Base-by-base conservation (phyloP, 2,888 invertebrate species). In the Bombylius major region DNA sequence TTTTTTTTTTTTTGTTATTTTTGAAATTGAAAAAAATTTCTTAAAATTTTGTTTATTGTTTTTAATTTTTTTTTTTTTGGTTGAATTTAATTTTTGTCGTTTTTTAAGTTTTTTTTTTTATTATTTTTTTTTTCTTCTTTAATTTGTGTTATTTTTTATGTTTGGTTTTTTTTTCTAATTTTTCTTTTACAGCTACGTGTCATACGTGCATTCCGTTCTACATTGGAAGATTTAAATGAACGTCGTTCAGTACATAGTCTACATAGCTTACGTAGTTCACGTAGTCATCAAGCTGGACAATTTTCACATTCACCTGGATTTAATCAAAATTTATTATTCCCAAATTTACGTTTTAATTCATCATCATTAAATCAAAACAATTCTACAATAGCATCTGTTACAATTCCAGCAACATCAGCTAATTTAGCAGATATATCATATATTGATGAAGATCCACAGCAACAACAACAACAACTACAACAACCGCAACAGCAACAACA, bases 171-270 rank as follows among this genome's bases (percentile, higher is more conserved):
- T 70, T 70, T 68, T 70, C 67, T 66, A 67, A 68, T 68, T 71
- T 71, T 67, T 69, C 67, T 70, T 68, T 91, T 90, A 83, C 95
- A 98, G 98, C 89, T 98, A 82, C 93, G 98, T 80, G 98, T 99
- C 80, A 96, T 98, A 82, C 92, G 96, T 82, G 98, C 98, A 77
- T 99, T 98, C 91, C 95, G 91, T 83, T 95, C 95, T 73, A 96
- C 89, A 75, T 84, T 99, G 84, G 98, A 99, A 86, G 98, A 98
- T 82, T 82, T 98, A 82, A 97, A 94, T 81, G 98, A 99, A 81
- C 88, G 95, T 71, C 92, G 97, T 77, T 96, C 95, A 77, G 87
- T 95, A 78, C 95, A 96, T 86, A 94, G 94, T 82, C 86, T 92
- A 78, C 91, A 91, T 78, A 91, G 90, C 76, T 86, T 90, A 79